Conservation (phyloP, 2,113 vertebrate genomes). For the Piprites chloris region DNA sequence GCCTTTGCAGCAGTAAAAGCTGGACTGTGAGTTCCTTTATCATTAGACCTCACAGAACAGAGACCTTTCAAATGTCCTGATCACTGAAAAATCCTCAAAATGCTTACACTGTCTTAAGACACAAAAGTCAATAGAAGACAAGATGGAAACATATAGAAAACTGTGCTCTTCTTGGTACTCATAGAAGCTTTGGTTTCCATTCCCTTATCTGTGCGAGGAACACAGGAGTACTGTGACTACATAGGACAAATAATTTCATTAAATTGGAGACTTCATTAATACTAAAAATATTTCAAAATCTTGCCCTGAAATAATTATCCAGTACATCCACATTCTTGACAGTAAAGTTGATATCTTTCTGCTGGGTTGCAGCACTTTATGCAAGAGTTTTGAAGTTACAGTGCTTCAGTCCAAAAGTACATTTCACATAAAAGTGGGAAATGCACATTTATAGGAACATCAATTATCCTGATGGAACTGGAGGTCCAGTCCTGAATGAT, state of each 20-base stretch:
- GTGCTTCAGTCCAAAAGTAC: neutral
- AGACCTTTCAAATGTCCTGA: neutral
- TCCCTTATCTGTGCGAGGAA: neutral
- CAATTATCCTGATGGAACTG: constrained; percentile 61
- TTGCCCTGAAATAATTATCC: constrained; percentile 13
- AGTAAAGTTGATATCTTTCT: neutral
- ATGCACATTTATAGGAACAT: constrained; percentile 57
- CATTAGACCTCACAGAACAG: neutral
- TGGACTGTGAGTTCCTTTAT: neutral
- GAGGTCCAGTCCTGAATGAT: constrained; percentile 43
- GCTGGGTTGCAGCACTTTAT: neutral
- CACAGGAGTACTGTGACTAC: neutral
- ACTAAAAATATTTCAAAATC: neutral
- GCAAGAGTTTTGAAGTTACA: constrained; percentile 9
- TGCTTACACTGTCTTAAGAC: neutral
- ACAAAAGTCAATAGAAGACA: neutral
- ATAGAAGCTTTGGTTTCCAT: neutral
- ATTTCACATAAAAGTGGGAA: constrained; percentile 9
- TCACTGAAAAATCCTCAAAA: neutral
- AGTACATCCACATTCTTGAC: neutral
- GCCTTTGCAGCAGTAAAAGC: neutral
- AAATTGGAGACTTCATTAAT: neutral
- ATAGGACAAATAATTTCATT: neutral
- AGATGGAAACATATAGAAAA: neutral
- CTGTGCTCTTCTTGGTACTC: neutral